Evolutionary conservation across 2,797 vertebrate genomes (phyloP).

Genomic region (Neomorphus geoffroyi): DNA sequence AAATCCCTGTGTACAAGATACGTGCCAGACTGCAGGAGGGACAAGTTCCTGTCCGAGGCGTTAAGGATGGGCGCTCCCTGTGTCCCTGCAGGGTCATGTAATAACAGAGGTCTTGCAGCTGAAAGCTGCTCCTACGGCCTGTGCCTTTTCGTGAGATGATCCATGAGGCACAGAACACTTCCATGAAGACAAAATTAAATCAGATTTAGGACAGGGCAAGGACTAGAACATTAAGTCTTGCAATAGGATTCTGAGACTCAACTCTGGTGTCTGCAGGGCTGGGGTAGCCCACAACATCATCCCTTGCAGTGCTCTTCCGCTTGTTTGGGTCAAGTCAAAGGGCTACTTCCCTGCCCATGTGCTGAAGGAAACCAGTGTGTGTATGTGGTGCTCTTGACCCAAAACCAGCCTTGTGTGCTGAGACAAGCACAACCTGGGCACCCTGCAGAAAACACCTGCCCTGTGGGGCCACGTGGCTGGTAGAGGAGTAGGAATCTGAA

Average conservation of each 20-base stretch:
- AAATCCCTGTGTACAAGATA: background rate
- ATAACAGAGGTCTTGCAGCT: background rate
- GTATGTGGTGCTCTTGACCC: background rate
- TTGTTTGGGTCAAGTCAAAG: background rate
- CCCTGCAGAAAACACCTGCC: background rate
- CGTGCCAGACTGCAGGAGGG: background rate
- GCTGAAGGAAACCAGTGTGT: background rate
- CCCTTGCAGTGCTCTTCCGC: fast-evolving
- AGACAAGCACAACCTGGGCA: background rate
- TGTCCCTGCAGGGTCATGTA: background rate
- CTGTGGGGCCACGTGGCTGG: background rate
- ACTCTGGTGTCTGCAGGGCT: background rate
- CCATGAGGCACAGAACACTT: background rate
- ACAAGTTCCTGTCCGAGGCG: background rate
- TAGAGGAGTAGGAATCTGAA: background rate
- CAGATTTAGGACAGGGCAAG: background rate
- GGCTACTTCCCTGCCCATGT: fast-evolving
- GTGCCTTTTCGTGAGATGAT: background rate
- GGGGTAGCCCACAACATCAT: background rate
- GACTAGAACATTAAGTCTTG: background rate
- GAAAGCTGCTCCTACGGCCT: background rate
- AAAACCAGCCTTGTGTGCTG: background rate
- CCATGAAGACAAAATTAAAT: background rate
- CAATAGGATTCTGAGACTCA: background rate
- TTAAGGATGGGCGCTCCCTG: background rate